These are phyloP conservation scores for Gryon sp. DNA, from an alignment of 1,140 invertebrate species.

Conservation along the genomic window DNA sequence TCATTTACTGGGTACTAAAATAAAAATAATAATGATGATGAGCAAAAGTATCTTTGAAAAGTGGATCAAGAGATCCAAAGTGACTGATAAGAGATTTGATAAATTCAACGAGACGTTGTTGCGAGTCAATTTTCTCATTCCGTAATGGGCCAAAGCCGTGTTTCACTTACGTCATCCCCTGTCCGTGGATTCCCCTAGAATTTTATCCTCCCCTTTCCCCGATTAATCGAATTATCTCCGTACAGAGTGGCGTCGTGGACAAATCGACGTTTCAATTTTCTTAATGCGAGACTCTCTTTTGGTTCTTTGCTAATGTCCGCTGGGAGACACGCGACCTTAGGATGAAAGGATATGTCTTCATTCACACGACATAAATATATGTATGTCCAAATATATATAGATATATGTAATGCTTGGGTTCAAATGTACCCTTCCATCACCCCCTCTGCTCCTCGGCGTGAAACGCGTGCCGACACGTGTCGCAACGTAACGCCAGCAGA, in stretches of 20 bases:
- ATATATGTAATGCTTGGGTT: slow-evolving; percentile 18
- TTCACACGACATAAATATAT: slow-evolving; percentile 55
- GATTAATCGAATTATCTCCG: slow-evolving; percentile 76
- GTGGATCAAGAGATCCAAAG: too few relatives aligned
- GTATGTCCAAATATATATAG: too few relatives aligned
- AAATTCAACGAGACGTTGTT: slow-evolving; percentile 49
- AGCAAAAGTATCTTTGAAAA: too few relatives aligned
- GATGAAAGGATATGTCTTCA: slow-evolving; percentile 57
- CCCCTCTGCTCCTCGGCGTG: too few relatives aligned
- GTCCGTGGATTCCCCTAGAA: slow-evolving; percentile 45
- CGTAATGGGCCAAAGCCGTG: slow-evolving; percentile 46
- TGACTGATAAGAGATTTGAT: slow-evolving; percentile 59
- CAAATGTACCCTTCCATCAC: too few relatives aligned
- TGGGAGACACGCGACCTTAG: slow-evolving; percentile 44
- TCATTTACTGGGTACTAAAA: too few relatives aligned
- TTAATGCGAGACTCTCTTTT: too few relatives aligned
- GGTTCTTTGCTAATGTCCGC: slow-evolving; percentile 23
- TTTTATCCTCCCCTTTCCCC: too few relatives aligned
- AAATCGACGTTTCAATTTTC: slow-evolving; percentile 80
- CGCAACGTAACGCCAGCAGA: neutral
- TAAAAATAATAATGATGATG: too few relatives aligned
- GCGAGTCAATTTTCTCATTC: slow-evolving; percentile 59
- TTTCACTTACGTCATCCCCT: slow-evolving; percentile 45
- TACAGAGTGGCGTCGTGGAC: slow-evolving; percentile 70
- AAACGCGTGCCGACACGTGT: slow-evolving; percentile 76